Conservation (phyloP, 2,113 vertebrate species). For the Eidolon helvum region DNA sequence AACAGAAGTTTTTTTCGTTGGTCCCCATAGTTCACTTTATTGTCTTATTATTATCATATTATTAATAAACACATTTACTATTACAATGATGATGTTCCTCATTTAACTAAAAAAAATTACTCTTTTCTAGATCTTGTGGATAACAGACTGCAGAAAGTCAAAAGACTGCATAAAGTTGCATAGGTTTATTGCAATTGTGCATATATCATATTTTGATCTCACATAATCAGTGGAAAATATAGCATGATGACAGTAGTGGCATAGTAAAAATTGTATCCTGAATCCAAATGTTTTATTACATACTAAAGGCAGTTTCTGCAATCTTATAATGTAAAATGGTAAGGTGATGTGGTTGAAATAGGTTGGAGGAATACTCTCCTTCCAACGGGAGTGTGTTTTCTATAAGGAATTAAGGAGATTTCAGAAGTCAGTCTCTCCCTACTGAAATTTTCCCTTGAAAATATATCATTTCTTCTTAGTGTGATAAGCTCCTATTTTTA, state of each 20-base stretch:
- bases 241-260: background rate
- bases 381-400: background rate
- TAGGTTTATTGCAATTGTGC: background rate
- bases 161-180: background rate
- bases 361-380: background rate
- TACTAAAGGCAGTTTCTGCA: background rate
- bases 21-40: background rate
- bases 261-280: background rate
- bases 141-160: background rate
- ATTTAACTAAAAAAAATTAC: background rate
- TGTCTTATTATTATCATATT: background rate
- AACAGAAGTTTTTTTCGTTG: background rate
- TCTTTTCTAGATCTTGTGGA: background rate
- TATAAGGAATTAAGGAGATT: background rate
- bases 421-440: background rate
- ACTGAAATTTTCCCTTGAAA: background rate
- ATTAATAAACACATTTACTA: background rate
- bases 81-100: background rate
- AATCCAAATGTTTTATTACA: background rate
- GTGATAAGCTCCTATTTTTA: background rate
- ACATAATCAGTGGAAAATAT: background rate
- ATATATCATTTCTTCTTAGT: background rate
- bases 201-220: background rate
- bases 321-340: background rate
- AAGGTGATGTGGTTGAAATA: background rate